These are phyloP conservation scores for Cyrtodaria siliqua DNA, from an alignment of 2,888 invertebrate genomes.

Conservation along the genomic window DNA sequence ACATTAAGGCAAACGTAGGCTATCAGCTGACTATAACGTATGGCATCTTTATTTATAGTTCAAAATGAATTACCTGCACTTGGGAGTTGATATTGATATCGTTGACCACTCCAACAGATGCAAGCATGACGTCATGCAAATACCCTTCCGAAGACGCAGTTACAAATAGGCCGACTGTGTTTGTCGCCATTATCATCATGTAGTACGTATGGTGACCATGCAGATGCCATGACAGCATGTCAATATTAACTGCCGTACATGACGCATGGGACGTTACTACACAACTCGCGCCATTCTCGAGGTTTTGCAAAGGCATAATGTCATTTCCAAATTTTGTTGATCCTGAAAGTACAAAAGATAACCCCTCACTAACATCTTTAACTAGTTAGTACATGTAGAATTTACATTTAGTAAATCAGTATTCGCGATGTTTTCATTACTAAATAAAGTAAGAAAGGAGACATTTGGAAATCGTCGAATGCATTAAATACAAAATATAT, in stretches of 20 bases:
- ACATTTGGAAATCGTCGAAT: too few relatives aligned
- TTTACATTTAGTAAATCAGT: too few relatives aligned
- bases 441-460: too few relatives aligned
- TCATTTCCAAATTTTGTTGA: slow-evolving; percentile 7
- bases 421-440: too few relatives aligned
- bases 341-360: slow-evolving; percentile 15
- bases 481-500: too few relatives aligned
- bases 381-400: too few relatives aligned
- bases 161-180: background rate
- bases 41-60: background rate
- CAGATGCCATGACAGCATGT: slow-evolving; percentile 36
- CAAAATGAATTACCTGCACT: background rate
- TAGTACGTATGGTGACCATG: slow-evolving; percentile 7
- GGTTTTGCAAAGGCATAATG: slow-evolving; percentile 5
- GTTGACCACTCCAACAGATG: background rate
- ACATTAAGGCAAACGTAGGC: background rate
- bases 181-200: background rate
- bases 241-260: slow-evolving; percentile 39
- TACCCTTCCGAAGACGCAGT: background rate
- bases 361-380: too few relatives aligned
- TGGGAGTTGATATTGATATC: background rate
- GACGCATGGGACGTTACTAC: background rate
- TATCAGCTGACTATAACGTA: background rate
- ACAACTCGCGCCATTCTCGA: slow-evolving; percentile 40
- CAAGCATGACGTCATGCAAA: slow-evolving; percentile 1